Evolutionary conservation across 2,888 invertebrate genomes (phyloP), one percentile per base, ranked within the genome.

Genomic region (Nomada lathburiana): DNA sequence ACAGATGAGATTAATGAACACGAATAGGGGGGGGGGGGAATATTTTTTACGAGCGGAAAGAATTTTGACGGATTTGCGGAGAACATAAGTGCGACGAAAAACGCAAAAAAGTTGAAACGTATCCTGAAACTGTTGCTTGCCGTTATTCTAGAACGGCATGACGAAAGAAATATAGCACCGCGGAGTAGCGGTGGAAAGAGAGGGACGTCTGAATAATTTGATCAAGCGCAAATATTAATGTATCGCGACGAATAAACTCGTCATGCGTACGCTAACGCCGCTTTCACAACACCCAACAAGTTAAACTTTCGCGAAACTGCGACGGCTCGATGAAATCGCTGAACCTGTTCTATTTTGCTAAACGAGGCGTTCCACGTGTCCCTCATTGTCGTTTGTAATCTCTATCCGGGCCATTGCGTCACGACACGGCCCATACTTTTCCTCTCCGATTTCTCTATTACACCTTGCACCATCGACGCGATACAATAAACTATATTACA

Each of bases 271-370:
- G 26, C 16, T 11, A 57, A 75, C 26, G 16, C 50, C 26, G 64
- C 64, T 52, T 59, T 60, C 52, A 50, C 52, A 65, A 75, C 59
- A 52, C 20, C 29, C 44, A 29, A 44, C 59, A 18, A 23, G 59
- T 76, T 75, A 65, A 75, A 77, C 52, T 65, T 77, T 75, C 65
- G 47, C 42, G 76, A 57, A 36, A 42, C 75, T 36, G 50, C n/a
- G 50, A 64, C 63, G 42, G 50, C 50, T 75, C 59, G 65, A 77
- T 23, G 52, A 29, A 44, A 65, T 74, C 75, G 13, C 52, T 52
- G 50, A 65, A 52, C 65, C 59, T 52, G 76, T 65, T 52, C 52
- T 36, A 36, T 60, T 75, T 52, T 26, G 50, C 59, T 42, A 23
- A 69, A 59, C 50, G 36, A 23, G 10, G n/a, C 64, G 50, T 50